Percentiles rank a stretch among this genome's conserved stretches.
These are phyloP conservation scores for Eurytoma californica DNA, from an alignment of 2,888 invertebrate species.

Conservation along the genomic window DNA sequence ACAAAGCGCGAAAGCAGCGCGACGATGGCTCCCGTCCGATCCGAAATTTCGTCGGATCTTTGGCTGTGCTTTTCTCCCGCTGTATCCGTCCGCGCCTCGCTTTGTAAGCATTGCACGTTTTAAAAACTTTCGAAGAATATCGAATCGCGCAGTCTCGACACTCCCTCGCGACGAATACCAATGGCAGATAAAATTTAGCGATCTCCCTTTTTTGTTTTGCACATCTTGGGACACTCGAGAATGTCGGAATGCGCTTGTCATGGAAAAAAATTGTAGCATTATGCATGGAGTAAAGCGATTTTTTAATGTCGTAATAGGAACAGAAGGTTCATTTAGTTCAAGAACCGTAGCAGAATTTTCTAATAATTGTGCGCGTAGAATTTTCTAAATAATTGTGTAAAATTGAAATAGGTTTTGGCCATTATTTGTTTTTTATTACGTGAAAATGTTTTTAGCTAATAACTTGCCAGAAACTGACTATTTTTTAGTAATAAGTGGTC, in stretches of 20 bases:
- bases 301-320: too few relatives aligned
- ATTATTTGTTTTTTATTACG: too few relatives aligned
- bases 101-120: conserved; percentile 37
- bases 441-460: too few relatives aligned
- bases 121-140: conserved; percentile 38
- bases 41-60: conserved; percentile 7
- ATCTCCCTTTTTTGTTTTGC: background rate
- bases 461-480: too few relatives aligned
- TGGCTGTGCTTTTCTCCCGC: background rate
- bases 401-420: too few relatives aligned
- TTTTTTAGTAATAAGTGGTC: too few relatives aligned
- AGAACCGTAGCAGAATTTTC: too few relatives aligned
- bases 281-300: too few relatives aligned
- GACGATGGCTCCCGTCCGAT: background rate
- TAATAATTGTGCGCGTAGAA: too few relatives aligned
- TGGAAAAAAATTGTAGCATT: background rate
- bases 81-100: background rate
- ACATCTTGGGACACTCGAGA: background rate
- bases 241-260: background rate
- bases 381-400: too few relatives aligned
- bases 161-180: conserved; percentile 21
- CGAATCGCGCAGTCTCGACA: conserved; percentile 2
- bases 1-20: background rate
- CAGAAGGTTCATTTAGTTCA: too few relatives aligned
- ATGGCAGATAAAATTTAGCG: conserved; percentile 9